phyloP scores from a whole-genome alignment of 2,113 vertebrate genomes.

The Myiopsitta monachus region DNA sequence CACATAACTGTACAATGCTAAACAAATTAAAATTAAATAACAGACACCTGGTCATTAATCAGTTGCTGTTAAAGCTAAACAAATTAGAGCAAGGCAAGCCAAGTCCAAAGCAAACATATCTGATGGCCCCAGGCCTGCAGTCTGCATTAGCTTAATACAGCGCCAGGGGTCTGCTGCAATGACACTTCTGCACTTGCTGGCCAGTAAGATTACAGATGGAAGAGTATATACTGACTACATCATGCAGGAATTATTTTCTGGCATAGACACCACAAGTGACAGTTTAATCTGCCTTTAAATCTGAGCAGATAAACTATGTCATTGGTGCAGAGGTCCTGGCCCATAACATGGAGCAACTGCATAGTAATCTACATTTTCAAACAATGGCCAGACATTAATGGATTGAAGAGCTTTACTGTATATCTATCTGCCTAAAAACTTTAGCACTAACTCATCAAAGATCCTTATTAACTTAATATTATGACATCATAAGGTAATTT shows the following conservation, averaged over 20 bases:
- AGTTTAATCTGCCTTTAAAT: not conserved
- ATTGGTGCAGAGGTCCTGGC: not conserved
- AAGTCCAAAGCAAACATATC: not conserved
- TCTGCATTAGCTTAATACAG: not conserved
- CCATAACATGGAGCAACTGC: rapidly evolving
- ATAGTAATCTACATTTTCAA: not conserved
- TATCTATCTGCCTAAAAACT: not conserved
- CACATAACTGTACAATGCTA: not conserved
- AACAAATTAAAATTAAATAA: not conserved
- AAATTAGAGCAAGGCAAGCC: not conserved
- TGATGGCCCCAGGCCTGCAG: not conserved
- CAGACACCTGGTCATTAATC: not conserved
- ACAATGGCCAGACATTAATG: not conserved
- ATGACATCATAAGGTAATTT: not conserved
- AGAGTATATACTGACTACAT: not conserved
- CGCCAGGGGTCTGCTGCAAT: not conserved
- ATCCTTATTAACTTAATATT: not conserved
- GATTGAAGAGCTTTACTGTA: not conserved
- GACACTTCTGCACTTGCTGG: not conserved
- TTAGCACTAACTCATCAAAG: not conserved
- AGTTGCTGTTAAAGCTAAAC: not conserved
- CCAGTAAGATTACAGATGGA: not conserved
- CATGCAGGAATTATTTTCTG: conserved; percentile 7
- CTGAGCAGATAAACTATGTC: not conserved
- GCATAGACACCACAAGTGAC: not conserved